Percentiles rank a stretch among this genome's conserved stretches.
These are phyloP conservation scores for Yasuhikotakia modesta DNA, from an alignment of 2,797 vertebrate species.

Conservation along the genomic window DNA sequence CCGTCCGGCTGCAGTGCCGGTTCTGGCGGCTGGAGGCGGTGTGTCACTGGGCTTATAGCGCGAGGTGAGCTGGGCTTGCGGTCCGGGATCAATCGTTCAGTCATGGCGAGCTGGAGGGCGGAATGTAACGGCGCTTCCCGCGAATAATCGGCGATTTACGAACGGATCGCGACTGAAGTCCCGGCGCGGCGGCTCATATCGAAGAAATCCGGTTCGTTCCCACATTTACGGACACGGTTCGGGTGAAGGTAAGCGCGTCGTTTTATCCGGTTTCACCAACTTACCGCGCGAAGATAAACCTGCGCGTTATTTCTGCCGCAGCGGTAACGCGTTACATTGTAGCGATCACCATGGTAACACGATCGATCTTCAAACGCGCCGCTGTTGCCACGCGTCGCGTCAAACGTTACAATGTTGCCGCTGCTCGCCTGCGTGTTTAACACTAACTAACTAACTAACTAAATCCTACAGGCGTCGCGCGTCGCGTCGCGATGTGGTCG, in stretches of 20 bases:
- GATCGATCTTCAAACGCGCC: background rate
- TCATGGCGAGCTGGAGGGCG: constrained; percentile 49
- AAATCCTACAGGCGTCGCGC: too few species aligned
- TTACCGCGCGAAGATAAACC: background rate
- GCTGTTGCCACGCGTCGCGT: constrained; percentile 41
- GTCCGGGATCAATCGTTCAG: constrained; percentile 40
- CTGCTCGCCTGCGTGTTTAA: background rate
- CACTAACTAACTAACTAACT: too few species aligned
- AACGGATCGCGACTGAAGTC: background rate
- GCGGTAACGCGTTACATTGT: background rate
- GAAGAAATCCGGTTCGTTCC: background rate
- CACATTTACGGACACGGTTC: background rate
- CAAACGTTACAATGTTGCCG: background rate
- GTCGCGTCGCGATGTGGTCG: too few species aligned
- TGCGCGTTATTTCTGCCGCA: background rate
- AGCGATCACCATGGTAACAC: constrained; percentile 24
- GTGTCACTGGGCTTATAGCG: constrained; percentile 9
- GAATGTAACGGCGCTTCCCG: constrained; percentile 10
- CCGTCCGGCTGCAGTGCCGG: too few species aligned
- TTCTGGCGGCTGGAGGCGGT: constrained; percentile 42
- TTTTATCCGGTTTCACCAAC: background rate
- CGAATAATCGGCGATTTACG: background rate
- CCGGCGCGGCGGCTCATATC: background rate
- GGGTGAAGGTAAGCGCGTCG: constrained; percentile 18
- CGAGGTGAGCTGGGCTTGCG: background rate